Conservation (phyloP, 2,888 invertebrate genomes). For the Ophion slaviceki region DNA sequence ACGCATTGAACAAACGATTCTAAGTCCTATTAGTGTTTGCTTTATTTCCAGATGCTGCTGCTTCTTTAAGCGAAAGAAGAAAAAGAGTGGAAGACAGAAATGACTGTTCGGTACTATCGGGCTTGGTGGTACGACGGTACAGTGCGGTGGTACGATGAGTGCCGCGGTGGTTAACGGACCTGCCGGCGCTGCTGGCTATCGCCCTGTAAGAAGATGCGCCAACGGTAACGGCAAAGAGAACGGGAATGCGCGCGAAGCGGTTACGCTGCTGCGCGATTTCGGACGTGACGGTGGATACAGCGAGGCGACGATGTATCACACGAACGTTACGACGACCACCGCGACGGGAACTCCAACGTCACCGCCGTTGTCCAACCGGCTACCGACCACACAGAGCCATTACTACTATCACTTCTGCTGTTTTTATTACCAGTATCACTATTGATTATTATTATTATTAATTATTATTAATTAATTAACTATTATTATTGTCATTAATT, state of each 20-base stretch:
- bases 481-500: conserved; percentile 49
- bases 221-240: conserved; percentile 44
- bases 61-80: conserved; percentile 99
- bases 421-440: conserved; percentile 73
- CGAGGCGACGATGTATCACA: conserved; percentile 85
- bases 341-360: conserved; percentile 78
- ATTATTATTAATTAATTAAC: conserved; percentile 56
- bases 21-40: conserved; percentile 83
- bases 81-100: conserved; percentile 96
- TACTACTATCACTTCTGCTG: conserved; percentile 71
- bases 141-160: conserved; percentile 79
- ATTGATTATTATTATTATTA: conserved; percentile 74
- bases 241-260: conserved; percentile 84
- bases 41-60: conserved; percentile 96
- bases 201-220: background rate
- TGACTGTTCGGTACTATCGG: conserved; percentile 91
- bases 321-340: conserved; percentile 79
- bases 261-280: conserved; percentile 87
- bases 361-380: conserved; percentile 80
- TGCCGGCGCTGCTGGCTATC: conserved; percentile 23
- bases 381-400: conserved; percentile 57
- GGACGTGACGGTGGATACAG: conserved; percentile 86
- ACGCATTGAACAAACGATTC: conserved; percentile 76
- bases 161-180: conserved; percentile 70
- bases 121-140: conserved; percentile 85